These are phyloP conservation scores for Ricordea florida DNA, from an alignment of 92 coral and sea anemone species.

Conservation along the genomic window DNA sequence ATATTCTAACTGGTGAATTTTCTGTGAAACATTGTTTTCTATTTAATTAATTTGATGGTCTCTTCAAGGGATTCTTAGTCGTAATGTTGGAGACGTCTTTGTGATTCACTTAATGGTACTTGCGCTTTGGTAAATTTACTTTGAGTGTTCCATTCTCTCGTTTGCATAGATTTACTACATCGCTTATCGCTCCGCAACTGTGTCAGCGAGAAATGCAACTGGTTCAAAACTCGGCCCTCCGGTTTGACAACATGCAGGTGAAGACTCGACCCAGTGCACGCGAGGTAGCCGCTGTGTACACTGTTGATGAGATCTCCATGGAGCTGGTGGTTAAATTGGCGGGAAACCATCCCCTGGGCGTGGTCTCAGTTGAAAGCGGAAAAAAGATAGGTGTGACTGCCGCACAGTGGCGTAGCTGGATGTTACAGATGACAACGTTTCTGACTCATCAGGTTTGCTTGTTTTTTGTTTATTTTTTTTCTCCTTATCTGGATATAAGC, in stretches of 20 bases:
- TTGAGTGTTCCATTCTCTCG: neutral
- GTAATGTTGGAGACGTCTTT: too few species aligned
- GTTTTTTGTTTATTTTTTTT: too few species aligned
- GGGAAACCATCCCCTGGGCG: conserved; percentile 93
- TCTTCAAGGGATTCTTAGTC: too few species aligned
- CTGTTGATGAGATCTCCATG: conserved; percentile 94
- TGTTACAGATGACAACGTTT: conserved; percentile 94
- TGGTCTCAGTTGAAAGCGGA: conserved; percentile 90
- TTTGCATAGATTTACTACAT: conserved; percentile 74
- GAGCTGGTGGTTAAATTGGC: conserved; percentile 96
- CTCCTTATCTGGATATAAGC: too few species aligned
- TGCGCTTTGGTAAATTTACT: too few species aligned
- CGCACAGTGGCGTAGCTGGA: conserved; percentile 98
- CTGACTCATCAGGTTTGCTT: conserved; percentile 87
- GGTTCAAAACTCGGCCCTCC: conserved; percentile 79
- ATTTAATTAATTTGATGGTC: too few species aligned
- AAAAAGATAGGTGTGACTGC: conserved; percentile 87
- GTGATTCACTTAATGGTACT: too few species aligned
- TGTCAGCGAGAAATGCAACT: conserved; percentile 88
- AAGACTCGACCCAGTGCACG: conserved; percentile 95
- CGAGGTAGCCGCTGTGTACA: conserved; percentile 97
- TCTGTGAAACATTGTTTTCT: too few species aligned
- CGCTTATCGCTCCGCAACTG: conserved; percentile 78
- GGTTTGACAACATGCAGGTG: conserved; percentile 90
- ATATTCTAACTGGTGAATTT: too few species aligned